Percentiles rank a stretch among this genome's conserved stretches.
These are phyloP conservation scores for Gobionotothen gibberifrons DNA, from an alignment of 2,797 vertebrate genomes.

Conservation along the genomic window DNA sequence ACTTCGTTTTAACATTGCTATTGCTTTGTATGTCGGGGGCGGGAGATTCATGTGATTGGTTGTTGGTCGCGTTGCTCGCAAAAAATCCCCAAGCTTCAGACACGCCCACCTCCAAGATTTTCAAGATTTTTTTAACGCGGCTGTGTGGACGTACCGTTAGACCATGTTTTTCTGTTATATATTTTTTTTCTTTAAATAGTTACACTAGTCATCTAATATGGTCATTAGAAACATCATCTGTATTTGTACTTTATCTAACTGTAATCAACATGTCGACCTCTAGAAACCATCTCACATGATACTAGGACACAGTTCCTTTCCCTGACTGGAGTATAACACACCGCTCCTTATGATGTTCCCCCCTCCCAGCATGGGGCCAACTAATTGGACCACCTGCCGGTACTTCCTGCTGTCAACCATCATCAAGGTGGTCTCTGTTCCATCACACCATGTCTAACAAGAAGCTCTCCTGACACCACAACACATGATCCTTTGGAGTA, in stretches of 20 bases:
- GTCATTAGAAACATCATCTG: neutral
- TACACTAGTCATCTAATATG: neutral
- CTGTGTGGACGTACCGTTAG: no score
- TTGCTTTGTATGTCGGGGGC: no score
- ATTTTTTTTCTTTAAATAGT: neutral
- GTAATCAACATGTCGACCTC: constrained; percentile 10
- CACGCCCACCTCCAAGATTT: no score
- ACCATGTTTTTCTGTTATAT: neutral
- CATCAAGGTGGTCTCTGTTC: constrained; percentile 68
- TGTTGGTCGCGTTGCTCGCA: no score
- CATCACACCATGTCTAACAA: constrained; percentile 44
- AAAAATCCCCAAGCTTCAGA: no score
- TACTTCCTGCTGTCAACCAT: constrained; percentile 53
- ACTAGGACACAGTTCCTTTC: constrained; percentile 13
- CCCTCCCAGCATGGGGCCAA: constrained; percentile 45
- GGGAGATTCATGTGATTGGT: no score
- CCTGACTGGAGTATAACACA: constrained; percentile 33
- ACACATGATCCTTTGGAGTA: constrained; percentile 44
- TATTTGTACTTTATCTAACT: constrained; percentile 4
- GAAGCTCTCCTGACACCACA: constrained; percentile 51
- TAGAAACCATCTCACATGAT: neutral
- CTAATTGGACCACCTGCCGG: constrained; percentile 70
- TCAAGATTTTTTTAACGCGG: no score
- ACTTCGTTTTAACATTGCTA: no score
- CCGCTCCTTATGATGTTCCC: constrained; percentile 33